Conservation (phyloP, 1,140 invertebrate species). For the Aricia agestis region DNA sequence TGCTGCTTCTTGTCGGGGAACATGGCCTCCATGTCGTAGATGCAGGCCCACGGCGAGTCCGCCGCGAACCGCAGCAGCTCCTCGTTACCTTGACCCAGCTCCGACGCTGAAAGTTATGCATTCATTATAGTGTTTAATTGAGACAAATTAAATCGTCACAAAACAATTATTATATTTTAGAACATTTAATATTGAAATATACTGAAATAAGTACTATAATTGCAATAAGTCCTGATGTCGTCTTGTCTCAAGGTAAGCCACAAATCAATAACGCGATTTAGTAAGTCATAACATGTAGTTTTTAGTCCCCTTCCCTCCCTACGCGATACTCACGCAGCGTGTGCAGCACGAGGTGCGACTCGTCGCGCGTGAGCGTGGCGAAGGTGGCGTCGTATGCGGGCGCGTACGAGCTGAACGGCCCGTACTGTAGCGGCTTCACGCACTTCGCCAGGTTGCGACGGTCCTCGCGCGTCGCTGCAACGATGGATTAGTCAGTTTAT, state of each 20-base stretch:
- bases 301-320: too few species aligned
- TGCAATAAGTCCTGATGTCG: too few species aligned
- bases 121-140: too few species aligned
- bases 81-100: conserved; percentile 66
- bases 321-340: conserved; percentile 84
- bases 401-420: conserved; percentile 96
- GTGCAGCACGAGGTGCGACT: conserved; percentile 92
- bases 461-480: conserved; percentile 87
- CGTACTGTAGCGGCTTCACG: conserved; percentile 95
- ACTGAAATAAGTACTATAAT: too few species aligned
- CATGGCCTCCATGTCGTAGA: conserved; percentile 72
- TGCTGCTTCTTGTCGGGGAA: conserved; percentile 61
- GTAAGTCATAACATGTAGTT: too few species aligned
- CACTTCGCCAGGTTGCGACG: conserved; percentile 91
- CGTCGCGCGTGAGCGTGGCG: conserved; percentile 94
- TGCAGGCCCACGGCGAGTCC: conserved; percentile 67
- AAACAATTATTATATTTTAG: too few species aligned
- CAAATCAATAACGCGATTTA: too few species aligned
- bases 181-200: too few species aligned
- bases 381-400: conserved; percentile 97
- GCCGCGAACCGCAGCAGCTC: conserved; percentile 65
- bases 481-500: background rate
- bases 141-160: too few species aligned
- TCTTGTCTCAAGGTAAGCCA: too few species aligned
- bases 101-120: conserved; percentile 43